phyloP scores from a whole-genome alignment of 2,113 vertebrate species.

The Balaeniceps rex region DNA sequence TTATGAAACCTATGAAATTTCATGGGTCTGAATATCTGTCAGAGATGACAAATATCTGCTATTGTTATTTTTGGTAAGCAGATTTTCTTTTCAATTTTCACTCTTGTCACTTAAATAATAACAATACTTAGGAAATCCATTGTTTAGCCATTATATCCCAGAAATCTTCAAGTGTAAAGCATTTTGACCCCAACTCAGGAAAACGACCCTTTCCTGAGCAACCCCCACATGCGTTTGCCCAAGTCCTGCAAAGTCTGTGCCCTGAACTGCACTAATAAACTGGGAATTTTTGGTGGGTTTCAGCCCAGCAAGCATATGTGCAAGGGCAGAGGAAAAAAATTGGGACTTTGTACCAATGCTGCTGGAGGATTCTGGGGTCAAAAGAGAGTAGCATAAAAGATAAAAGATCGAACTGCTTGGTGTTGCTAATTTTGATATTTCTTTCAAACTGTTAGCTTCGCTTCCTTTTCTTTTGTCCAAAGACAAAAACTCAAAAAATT shows the following conservation, averaged over 20 bases:
- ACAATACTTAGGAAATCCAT: constrained; percentile 19
- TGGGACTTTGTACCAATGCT: neutral
- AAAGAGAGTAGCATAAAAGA: neutral
- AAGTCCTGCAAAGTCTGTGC: neutral
- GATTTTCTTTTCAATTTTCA: constrained; percentile 46
- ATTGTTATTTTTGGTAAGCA: constrained; percentile 46
- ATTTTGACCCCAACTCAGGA: neutral
- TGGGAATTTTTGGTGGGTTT: neutral
- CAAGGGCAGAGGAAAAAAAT: neutral
- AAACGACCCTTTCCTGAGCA: neutral
- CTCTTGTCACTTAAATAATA: constrained; percentile 11
- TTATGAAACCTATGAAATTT: constrained; percentile 46
- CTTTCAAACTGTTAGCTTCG: neutral
- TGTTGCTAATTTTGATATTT: neutral
- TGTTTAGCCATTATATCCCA: neutral
- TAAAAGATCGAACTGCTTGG: neutral
- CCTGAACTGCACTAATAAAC: neutral
- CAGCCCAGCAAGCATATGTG: neutral
- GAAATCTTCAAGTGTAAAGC: neutral
- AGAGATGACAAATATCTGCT: constrained; percentile 38
- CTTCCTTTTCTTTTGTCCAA: neutral
- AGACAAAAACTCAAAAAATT: neutral
- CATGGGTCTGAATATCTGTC: constrained; percentile 33
- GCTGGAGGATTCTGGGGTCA: neutral
- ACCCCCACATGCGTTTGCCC: rapidly evolving